Base-by-base conservation (phyloP, 2,888 invertebrate species). In the Agriopis aurantiaria region DNA sequence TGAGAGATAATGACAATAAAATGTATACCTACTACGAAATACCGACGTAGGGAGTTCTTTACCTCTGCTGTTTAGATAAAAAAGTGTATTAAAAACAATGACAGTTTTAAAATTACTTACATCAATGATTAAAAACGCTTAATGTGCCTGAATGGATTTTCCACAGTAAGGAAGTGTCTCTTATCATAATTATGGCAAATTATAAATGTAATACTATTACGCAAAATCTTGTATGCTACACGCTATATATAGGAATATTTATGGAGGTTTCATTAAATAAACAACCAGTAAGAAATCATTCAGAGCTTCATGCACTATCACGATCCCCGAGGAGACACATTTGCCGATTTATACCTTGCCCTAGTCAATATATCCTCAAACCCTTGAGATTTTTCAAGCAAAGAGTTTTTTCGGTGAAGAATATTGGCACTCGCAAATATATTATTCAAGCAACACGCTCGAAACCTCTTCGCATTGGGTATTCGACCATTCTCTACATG, bases 371-470 rank as follows among this genome's bases (percentile, higher is more conserved):
- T 68, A 72, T 72, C 59, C 68, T 62, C 41, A 61, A 74, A 62
- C 67, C 71, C 65, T 71, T 65, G 69, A 71, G 71, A 69, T 69
- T 69, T 73, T 69, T 74, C 73, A 69, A 71, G 65, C 63, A 53
- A 69, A 74, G 64, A 65, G 67, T 65, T 66, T 66, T 70, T 74
- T 65, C 62, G 62, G 57, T 67, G 58, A 65, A 61, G 68, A 70
- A 76, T 72, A 72, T 71, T 57, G 68, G 69, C 75, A 74, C 68
- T 68, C 61, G 58, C 68, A 68, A 59, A 76, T 74, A 72, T 73
- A 70, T 75, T 77, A 77, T 77, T 77, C 73, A 75, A 74, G 72
- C 68, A 67, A 73, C 73, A 72, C 62, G 69, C 72, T 65, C 53
- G 23, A 68, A 69, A 60, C 68, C 56, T 69, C 65, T 73, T 75